Conservation (phyloP, 2,113 vertebrate genomes). For the Brachypodius melanocephalos region DNA sequence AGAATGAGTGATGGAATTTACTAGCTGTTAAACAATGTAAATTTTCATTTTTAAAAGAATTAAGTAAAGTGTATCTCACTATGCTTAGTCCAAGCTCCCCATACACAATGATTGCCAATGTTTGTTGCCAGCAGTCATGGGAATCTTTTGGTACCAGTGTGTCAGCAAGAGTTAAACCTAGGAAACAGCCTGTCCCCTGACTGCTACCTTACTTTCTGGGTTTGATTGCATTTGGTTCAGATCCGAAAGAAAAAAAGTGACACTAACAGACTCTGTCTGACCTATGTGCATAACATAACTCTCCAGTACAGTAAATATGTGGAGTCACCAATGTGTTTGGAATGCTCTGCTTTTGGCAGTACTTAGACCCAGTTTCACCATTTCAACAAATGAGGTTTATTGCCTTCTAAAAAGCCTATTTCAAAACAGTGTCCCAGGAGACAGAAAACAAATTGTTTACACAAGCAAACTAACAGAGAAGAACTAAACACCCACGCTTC, state of each 20-base stretch:
- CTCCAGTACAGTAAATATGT: neutral
- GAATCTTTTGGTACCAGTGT: neutral
- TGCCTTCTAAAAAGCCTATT: neutral
- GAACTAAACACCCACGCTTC: neutral
- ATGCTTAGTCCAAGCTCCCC: neutral
- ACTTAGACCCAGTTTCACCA: neutral
- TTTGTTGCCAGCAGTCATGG: neutral
- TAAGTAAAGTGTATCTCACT: neutral
- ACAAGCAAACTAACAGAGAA: neutral
- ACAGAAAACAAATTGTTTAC: conserved; percentile 45
- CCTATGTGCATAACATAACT: rapidly evolving
- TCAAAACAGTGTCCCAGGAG: neutral
- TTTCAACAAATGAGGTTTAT: neutral
- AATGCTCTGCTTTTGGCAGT: neutral
- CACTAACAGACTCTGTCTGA: neutral
- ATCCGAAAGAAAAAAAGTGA: neutral
- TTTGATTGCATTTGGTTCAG: neutral
- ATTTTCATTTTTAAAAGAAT: neutral
- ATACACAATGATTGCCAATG: rapidly evolving
- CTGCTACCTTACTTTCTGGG: neutral
- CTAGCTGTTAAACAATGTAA: neutral
- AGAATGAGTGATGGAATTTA: neutral
- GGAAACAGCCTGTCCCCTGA: neutral
- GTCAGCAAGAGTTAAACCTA: neutral
- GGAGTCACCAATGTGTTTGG: neutral